Conservation (phyloP, 2,888 invertebrate genomes). For the Cheilosia scutellata region DNA sequence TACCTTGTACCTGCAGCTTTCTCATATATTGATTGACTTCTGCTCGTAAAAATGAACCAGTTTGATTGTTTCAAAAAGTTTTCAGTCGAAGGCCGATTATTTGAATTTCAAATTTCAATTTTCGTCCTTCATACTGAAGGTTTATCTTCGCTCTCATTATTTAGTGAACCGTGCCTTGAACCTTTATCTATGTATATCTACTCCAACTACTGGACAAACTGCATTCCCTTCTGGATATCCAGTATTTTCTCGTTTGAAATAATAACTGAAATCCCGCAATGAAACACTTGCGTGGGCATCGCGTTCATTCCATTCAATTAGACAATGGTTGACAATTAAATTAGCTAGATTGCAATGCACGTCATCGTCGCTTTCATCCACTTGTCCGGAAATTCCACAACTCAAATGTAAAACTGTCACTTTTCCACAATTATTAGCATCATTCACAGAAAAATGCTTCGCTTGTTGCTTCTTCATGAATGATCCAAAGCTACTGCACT, state of each 20-base stretch:
- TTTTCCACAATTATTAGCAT: slow-evolving; percentile 15
- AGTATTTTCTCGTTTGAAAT: not conserved
- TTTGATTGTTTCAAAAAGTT: no score
- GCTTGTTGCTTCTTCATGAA: slow-evolving; percentile 11
- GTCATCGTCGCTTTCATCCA: slow-evolving; percentile 52
- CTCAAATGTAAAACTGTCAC: slow-evolving; percentile 19
- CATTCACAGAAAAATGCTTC: slow-evolving; percentile 30
- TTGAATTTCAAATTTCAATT: no score
- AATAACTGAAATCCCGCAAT: slow-evolving; percentile 19
- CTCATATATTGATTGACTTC: no score
- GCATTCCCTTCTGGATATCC: not conserved
- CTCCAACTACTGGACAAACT: not conserved
- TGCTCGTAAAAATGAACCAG: no score
- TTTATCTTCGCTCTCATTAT: not conserved
- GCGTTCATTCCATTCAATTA: slow-evolving; percentile 67
- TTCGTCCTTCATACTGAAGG: no score
- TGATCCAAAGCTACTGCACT: slow-evolving; percentile 15
- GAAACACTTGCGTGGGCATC: slow-evolving; percentile 61
- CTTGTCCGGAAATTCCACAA: slow-evolving; percentile 59
- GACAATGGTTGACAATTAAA: slow-evolving; percentile 64
- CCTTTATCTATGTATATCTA: not conserved
- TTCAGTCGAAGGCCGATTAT: no score
- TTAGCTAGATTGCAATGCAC: slow-evolving; percentile 53
- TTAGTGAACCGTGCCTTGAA: not conserved
- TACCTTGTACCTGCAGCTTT: no score